Percentiles rank a stretch among this genome's conserved stretches.
phyloP scores from a whole-genome alignment of 2,888 invertebrate species.

The Rhaphigaster nebulosa region DNA sequence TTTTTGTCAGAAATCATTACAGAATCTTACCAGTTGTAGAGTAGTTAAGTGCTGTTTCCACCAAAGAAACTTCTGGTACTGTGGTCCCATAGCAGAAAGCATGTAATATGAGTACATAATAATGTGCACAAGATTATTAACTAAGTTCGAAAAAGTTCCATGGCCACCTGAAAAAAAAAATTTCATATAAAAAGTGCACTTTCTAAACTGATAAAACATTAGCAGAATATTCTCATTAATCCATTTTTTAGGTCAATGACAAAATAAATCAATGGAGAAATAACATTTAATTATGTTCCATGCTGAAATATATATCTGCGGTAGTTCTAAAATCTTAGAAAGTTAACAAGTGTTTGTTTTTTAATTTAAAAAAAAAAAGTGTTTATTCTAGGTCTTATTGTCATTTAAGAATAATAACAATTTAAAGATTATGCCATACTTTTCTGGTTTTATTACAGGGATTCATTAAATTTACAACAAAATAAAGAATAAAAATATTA shows the following conservation, averaged over 20 bases:
- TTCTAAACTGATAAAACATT: not conserved
- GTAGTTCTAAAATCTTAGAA: too few relatives aligned
- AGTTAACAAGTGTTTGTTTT: too few relatives aligned
- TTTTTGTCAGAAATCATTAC: too few relatives aligned
- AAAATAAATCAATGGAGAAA: not conserved
- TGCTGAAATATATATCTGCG: too few relatives aligned
- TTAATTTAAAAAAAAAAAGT: too few relatives aligned
- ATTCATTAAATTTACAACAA: too few relatives aligned
- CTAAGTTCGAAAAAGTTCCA: slow-evolving; percentile 88
- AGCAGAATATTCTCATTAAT: not conserved
- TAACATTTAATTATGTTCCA: not conserved
- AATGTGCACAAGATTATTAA: slow-evolving; percentile 88
- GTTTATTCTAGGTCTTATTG: too few relatives aligned
- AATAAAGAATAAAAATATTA: too few relatives aligned
- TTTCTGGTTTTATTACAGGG: too few relatives aligned
- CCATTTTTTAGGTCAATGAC: not conserved
- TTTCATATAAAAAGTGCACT: not conserved
- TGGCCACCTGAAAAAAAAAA: slow-evolving; percentile 79
- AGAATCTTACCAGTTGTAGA: slow-evolving; percentile 83
- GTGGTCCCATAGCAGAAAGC: slow-evolving; percentile 87
- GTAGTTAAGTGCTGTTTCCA: slow-evolving; percentile 91
- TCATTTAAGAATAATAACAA: too few relatives aligned
- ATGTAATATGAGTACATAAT: slow-evolving; percentile 92
- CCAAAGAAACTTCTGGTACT: slow-evolving; percentile 88
- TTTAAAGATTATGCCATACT: too few relatives aligned